Evolutionary conservation across 92 coral and sea anemone genomes (phyloP), one percentile per base, ranked within the genome.

Genomic region (Virgularia gustaviana): DNA sequence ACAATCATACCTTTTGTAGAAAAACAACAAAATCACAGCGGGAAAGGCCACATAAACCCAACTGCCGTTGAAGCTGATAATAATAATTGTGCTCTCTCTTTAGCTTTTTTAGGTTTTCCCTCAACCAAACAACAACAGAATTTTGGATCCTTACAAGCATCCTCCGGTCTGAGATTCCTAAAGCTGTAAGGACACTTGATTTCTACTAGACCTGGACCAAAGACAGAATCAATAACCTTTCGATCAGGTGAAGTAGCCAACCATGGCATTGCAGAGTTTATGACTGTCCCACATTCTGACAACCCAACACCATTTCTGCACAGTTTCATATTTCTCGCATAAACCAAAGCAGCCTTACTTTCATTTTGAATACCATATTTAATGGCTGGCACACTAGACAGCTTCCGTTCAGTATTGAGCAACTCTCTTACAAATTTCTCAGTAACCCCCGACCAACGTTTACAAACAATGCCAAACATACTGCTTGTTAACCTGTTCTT

Each of bases 181-280:
- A 79, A 56, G n/a, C 81, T 49, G 37, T 66, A 80, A 55, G 85
- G 85, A 39, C 85, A 84, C 49, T 79, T 79, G 32, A 79, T 79
- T 44, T 83, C 88, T 36, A 78, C 77, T 51, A 83, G 22, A n/a
- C 85, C 81, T 73, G 56, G 75, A 39, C 78, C 78, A 78, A 34
- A 54, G 38, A 30, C 71, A 18, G 68, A 78, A 33, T 79, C 88
- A 65, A 68, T 74, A 33, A 84, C 82, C 62, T 67, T 84, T 35
- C 82, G 53, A 64, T 79, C 88, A 57, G 88, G 88, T 32, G 88
- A 60, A 57, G 82, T 78, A 79, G 78, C 74, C 38, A 81, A 75
- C 82, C 85, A 79, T 36, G 78, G 85, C 85, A 79, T 84, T 28
- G 53, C 28, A 35, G 75, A 28, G 52, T 66, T 76, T 65, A 74